phyloP scores from a whole-genome alignment of 2,113 vertebrate genomes.

The Cryptotis parvus region DNA sequence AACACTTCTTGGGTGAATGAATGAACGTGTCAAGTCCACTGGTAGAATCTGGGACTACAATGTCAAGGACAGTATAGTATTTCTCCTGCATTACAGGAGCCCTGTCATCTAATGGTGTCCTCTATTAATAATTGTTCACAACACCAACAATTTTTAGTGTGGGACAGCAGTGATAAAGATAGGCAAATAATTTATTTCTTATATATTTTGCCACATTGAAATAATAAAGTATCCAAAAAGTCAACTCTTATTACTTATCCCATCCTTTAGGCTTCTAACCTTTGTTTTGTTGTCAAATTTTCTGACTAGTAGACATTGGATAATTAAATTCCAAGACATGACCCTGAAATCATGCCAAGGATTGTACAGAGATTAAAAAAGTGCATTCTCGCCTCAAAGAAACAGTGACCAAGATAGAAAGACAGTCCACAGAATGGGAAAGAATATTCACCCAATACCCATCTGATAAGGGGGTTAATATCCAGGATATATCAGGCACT shows the following conservation, averaged over 20 bases:
- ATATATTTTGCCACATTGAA: neutral
- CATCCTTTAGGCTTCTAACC: no score
- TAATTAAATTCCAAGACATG: no score
- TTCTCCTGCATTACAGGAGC: neutral
- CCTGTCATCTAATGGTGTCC: neutral
- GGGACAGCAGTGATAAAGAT: neutral
- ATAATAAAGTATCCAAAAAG: conserved; percentile 34
- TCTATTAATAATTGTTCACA: neutral
- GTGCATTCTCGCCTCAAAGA: no score
- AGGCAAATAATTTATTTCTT: neutral
- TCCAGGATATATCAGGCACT: no score
- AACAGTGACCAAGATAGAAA: no score
- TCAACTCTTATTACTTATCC: neutral
- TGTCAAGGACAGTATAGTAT: neutral
- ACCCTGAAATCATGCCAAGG: no score
- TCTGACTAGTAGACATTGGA: no score
- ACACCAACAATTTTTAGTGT: neutral
- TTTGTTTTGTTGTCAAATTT: no score
- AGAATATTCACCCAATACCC: no score
- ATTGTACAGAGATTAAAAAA: no score
- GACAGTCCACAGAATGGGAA: no score
- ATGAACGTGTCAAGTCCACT: neutral
- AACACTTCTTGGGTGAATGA: conserved; percentile 7
- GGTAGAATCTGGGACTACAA: neutral
- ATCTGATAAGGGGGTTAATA: no score